Evolutionary conservation across 1,140 invertebrate species (phyloP).

Genomic region (Homarus americanus): DNA sequence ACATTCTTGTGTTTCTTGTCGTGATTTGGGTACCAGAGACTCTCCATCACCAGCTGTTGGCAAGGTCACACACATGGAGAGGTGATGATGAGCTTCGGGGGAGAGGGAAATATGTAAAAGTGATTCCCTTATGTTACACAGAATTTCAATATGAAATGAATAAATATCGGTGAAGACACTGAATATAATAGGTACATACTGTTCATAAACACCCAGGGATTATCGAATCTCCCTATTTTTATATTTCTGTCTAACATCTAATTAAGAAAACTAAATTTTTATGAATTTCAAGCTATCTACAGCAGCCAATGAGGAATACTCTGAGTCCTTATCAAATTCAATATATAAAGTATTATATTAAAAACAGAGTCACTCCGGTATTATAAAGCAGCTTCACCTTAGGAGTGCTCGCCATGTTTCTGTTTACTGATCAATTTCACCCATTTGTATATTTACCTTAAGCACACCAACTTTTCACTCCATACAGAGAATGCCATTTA

Average conservation of each 20-base stretch:
- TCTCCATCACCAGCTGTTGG: background rate
- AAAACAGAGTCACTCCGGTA: background rate
- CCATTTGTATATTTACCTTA: background rate
- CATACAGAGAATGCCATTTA: no score
- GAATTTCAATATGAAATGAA: background rate
- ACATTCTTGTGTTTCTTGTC: background rate
- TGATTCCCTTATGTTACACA: background rate
- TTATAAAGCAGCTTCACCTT: background rate
- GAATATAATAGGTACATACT: background rate
- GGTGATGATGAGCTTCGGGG: background rate
- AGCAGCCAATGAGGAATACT: background rate
- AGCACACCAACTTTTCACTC: background rate
- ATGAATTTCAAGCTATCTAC: background rate
- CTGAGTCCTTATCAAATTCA: background rate
- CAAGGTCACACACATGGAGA: background rate
- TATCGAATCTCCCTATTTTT: background rate
- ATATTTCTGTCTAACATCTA: background rate
- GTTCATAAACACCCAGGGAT: background rate
- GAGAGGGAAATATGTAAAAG: background rate
- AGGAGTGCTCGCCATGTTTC: background rate
- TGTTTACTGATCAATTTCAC: background rate
- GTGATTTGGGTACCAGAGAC: background rate
- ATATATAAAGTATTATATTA: no score
- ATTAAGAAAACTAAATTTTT: background rate
- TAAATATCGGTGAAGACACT: background rate